Evolutionary conservation across 2,113 vertebrate genomes (phyloP).

Genomic region (Ameiurus melas): DNA sequence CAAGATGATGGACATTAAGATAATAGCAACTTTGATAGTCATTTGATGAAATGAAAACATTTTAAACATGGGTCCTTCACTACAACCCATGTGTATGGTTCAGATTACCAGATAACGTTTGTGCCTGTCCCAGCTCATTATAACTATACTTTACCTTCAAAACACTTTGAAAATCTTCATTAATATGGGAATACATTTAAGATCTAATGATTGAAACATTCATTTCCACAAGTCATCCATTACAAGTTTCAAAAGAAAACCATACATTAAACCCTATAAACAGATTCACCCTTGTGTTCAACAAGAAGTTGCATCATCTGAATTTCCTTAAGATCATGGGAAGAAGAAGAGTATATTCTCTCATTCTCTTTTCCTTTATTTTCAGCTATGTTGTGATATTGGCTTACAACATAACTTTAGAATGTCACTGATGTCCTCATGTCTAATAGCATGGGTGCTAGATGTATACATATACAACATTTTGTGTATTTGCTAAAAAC

Average conservation of each 20-base stretch:
- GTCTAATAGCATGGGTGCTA: not conserved
- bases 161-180: not conserved
- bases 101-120: not conserved
- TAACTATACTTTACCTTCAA: not conserved
- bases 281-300: not conserved
- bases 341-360: not conserved
- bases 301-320: not conserved
- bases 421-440: not conserved
- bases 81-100: not conserved
- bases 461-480: not conserved
- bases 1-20: constrained; percentile 22
- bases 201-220: not conserved
- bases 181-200: not conserved
- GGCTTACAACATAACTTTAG: not conserved
- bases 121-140: not conserved
- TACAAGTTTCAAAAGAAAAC: not conserved
- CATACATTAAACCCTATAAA: not conserved
- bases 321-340: not conserved
- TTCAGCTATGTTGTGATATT: not conserved
- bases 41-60: not conserved
- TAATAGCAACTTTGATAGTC: constrained; percentile 19
- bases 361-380: not conserved
- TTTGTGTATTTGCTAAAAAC: not conserved
- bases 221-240: not conserved
- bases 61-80: not conserved